Base-by-base conservation (phyloP, 2,888 invertebrate species). In the Morpho helenor region DNA sequence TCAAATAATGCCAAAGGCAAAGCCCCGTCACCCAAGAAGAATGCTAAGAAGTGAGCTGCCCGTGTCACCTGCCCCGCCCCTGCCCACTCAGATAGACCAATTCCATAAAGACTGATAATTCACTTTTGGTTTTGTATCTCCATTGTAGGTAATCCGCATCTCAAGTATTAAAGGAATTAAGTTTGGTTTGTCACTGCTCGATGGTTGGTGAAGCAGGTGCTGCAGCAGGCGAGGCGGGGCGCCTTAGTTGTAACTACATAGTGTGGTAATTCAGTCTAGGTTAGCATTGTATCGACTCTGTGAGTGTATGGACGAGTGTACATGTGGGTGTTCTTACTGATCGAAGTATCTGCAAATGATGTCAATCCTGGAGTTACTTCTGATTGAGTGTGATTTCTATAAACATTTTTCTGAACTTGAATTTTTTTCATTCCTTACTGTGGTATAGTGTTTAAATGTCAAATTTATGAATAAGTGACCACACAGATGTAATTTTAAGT, bases 1-100 rank as follows among this genome's bases (percentile, higher is more conserved):
- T 93, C 93, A 73, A 94, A 93, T 84, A 94, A 93, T 74, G 91
- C 93, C 77, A 93, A 93, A 84, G 94, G 93, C 75, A 94, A 94
- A 87, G 90, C 92, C 60, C 89, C 93, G 59, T 92, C 93, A 69
- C 93, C 94, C 83, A 95, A 95, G 92, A 94, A 94, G 87, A 94
- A 95, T 70, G 87, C 91, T 70, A 91, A 91, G 87, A 91, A 91
- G 87, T 91, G 84, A 90, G 76, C 73, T 64, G 69, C 64, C 66
- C 50, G 49, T 54, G 55, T 56, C 47, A 45, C 56, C 69, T 65
- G 64, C 66, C 57, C 66, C 57, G 56, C 68, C 60, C 49, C 57
- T 8, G 54, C 52, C 57, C 49, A 8, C 56, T 50, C 56, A 55
- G 43, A 54, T 53, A 53, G 57, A 60, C 61, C 43, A 53, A 59